Percentiles rank a stretch among this genome's conserved stretches.
phyloP scores from a whole-genome alignment of 2,888 invertebrate genomes.

The Drosophila sordidapex region DNA sequence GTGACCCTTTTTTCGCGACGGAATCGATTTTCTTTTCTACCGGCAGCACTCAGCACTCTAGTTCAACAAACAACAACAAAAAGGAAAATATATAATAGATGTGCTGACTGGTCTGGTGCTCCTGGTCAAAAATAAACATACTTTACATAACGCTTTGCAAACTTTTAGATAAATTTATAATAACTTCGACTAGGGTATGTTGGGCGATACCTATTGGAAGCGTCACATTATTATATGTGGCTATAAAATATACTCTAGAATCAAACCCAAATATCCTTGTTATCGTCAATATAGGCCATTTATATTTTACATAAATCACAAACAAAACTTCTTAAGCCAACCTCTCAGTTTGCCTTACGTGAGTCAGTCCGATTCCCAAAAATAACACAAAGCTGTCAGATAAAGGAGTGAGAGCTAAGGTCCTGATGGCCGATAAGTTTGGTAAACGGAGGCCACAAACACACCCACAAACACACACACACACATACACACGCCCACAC shows the following conservation, averaged over 20 bases:
- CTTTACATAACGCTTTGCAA: background rate
- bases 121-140: background rate
- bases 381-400: conserved; percentile 33
- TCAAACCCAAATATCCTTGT: background rate
- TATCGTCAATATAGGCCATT: conserved; percentile 3
- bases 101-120: background rate
- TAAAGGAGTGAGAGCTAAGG: conserved; percentile 7
- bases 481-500: conserved; percentile 13
- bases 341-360: conserved; percentile 45
- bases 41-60: background rate
- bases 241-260: too few relatives aligned
- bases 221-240: background rate
- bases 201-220: background rate
- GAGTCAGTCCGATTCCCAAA: conserved; percentile 36
- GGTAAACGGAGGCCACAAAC: conserved; percentile 39
- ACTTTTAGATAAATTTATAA: background rate
- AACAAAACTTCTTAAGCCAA: conserved; percentile 41
- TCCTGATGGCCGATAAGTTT: conserved; percentile 53
- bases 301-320: conserved; percentile 9
- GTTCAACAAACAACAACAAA: background rate
- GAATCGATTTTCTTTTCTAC: background rate
- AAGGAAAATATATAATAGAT: background rate
- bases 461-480: conserved; percentile 27
- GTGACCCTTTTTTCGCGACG: background rate
- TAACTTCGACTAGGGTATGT: background rate